Conservation (phyloP, 2,888 invertebrate species). For the Galeruca laticollis region DNA sequence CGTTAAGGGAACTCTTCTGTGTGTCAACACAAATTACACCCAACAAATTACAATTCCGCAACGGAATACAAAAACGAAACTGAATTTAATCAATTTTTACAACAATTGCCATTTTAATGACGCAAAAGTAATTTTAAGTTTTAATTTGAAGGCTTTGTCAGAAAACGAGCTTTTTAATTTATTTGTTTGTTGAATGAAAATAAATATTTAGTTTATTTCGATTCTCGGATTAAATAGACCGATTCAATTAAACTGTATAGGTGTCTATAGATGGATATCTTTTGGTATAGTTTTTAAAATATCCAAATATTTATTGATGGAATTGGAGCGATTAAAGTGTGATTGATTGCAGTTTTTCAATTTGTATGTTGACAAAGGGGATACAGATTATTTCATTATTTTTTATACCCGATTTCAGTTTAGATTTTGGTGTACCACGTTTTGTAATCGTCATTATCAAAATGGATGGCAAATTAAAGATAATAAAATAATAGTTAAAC, state of each 20-base stretch:
- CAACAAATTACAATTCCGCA: slow-evolving; percentile 52
- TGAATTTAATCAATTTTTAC: slow-evolving; percentile 64
- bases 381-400: neutral
- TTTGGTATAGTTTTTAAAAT: slow-evolving; percentile 9
- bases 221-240: slow-evolving; percentile 36
- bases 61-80: slow-evolving; percentile 52
- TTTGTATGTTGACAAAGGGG: neutral
- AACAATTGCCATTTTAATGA: slow-evolving; percentile 62
- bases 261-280: slow-evolving; percentile 20
- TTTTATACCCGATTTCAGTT: neutral
- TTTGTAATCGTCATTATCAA: neutral
- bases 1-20: slow-evolving; percentile 43
- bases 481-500: too few species aligned
- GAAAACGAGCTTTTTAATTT: slow-evolving; percentile 63
- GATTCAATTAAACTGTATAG: slow-evolving; percentile 23
- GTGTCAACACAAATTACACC: slow-evolving; percentile 61
- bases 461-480: too few species aligned
- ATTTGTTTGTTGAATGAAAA: slow-evolving; percentile 54
- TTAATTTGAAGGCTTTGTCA: slow-evolving; percentile 61
- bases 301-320: slow-evolving; percentile 20
- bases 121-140: slow-evolving; percentile 65
- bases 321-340: slow-evolving; percentile 10
- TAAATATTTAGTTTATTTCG: slow-evolving; percentile 59
- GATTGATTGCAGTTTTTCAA: slow-evolving; percentile 18
- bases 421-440: neutral